Conservation (phyloP, 2,113 vertebrate genomes). For the Dicentrarchus labrax region DNA sequence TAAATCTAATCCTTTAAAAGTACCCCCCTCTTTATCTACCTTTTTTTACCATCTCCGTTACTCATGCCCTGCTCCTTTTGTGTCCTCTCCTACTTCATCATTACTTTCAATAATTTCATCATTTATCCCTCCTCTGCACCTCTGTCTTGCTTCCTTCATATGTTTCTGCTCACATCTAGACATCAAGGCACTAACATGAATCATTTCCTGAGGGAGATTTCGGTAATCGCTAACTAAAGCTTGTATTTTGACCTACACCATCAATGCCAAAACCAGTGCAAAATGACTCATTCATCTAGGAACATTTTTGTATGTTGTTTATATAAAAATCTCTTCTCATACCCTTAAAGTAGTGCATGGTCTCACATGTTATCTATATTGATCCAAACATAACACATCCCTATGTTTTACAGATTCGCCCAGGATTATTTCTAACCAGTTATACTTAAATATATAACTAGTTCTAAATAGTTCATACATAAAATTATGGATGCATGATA, state of each 20-base stretch:
- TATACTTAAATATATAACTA: too few relatives aligned
- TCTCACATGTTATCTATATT: too few relatives aligned
- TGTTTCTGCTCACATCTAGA: conserved; percentile 4
- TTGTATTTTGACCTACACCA: conserved; percentile 4
- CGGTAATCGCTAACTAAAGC: conserved; percentile 6
- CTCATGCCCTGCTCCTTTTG: conserved; percentile 28
- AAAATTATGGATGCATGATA: too few relatives aligned
- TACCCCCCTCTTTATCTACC: conserved; percentile 18
- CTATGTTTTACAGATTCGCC: not conserved
- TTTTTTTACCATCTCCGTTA: conserved; percentile 4
- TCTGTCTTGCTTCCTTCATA: not conserved
- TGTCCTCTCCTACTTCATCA: conserved; percentile 10
- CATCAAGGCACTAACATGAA: conserved; percentile 19
- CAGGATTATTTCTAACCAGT: not conserved
- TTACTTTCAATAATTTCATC: conserved; percentile 46
- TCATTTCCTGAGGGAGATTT: conserved; percentile 15
- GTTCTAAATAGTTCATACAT: too few relatives aligned
- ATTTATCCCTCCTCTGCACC: conserved; percentile 16
- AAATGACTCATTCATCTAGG: not conserved
- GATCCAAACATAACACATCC: not conserved
- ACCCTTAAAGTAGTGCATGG: too few relatives aligned
- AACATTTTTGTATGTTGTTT: not conserved
- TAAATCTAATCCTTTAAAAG: conserved; percentile 57
- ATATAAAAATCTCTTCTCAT: not conserved
- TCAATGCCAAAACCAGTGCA: not conserved